Evolutionary conservation across 2,888 invertebrate genomes (phyloP), one percentile per base, ranked within the genome.

Genomic region (Lutraria lutraria): DNA sequence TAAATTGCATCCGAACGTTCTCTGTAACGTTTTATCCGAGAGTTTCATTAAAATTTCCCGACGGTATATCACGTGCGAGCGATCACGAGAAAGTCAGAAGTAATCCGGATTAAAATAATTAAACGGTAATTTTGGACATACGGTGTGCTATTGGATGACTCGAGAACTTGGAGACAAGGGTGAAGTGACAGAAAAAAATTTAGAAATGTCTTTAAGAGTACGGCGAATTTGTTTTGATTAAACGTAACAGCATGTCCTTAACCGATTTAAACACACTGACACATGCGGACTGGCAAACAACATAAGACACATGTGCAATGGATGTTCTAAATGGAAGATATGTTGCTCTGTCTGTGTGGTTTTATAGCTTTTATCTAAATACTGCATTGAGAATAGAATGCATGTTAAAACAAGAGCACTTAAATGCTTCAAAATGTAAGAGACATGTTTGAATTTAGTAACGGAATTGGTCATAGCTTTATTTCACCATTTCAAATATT

Each of bases 1-100:
- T 91, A 92, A 90, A 92, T 90, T 89, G 89, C 90, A 86, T 83
- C 53, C 43, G 88, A 86, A 88, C 88, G 88, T 85, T 85, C 80
- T 88, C 87, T 81, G 31, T 34, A 84, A 80, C 82, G 80, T 84
- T 83, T 86, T 86, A 79, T 86, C 68, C 84, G 76, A 79, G 83
- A 84, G 88, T 81, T 86, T 88, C 86, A 89, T 91, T 88, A 89
- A 91, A 91, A 85, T 88, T 72, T 29, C 79, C 29, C 79, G 83
- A 84, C 89, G 56, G 85, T 87, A 88, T 60, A 90, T 89, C 90
- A 88, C 85, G n/a, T 56, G 31, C 31, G 43, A 68, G 81, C 53
- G 68, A 85, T 85, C 53, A 31, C 76, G 29, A 76, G 85, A 85
- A 85, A 54, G 85, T 80, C 85, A 56, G 85, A 54, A 60, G 52